Base-by-base conservation (phyloP, 1,140 invertebrate genomes). In the Drosophila dunni region DNA sequence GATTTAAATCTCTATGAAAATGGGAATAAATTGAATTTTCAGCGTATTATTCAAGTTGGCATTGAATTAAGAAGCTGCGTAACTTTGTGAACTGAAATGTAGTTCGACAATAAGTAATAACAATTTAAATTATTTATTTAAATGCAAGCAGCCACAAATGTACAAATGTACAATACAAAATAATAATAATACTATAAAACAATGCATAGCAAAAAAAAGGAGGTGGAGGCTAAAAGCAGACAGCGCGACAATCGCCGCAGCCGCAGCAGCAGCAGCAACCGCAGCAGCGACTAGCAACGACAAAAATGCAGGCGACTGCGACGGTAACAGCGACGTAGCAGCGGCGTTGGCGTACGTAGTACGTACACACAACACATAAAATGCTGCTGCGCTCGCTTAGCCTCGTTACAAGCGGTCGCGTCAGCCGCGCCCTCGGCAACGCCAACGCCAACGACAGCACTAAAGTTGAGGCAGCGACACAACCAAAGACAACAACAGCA, bases 211-310 rank as follows among this genome's bases (percentile, higher is more conserved):
- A 62, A 56, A 78, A 56, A 78, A 89, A 89, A 89, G 84, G 84
- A 89, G 84, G 84, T 89, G 85, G 84, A 89, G 84, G 84, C 84
- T 89, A 89, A 89, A 83, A 84, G 77, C 74, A 82, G 81, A 79
- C 76, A 83, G 66, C 75, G 76, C 79, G 78, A 82, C 77, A 75
- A 70, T 60, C 75, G 67, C 75, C 62, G 54, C 70, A 61, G 78
- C 77, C 24, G 24, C 24, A 29, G 24, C 6, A 4, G 24, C 24
- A 29, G 24, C 24, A 29, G 24, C 24, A 58, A 54, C 61, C 34
- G 38, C 62, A 20, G 13, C 17, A 20, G 17, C 17, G 9, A n/a
- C 38, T 34, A 24, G 20, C 70, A 62, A 50, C 77, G 69, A 81
- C 81, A 77, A 79, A 83, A 83, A 76, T 83, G 77, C 81, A 84